Base-by-base conservation (phyloP, 2,113 vertebrate genomes). In the Nipponia nippon region DNA sequence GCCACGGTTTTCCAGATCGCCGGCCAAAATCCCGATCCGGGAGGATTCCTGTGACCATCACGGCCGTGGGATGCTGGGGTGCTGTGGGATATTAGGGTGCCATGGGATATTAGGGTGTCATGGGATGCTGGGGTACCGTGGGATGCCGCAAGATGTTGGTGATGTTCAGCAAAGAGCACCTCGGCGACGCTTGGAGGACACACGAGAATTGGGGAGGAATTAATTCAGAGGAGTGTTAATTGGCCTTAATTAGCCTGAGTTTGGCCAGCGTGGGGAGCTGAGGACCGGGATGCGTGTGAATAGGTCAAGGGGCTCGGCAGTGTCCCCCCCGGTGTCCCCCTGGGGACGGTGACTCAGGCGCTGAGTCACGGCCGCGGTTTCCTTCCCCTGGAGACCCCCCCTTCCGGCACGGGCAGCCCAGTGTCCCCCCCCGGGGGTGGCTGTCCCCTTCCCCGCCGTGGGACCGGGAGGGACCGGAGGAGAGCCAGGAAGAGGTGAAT, bases 401-500 rank as follows among this genome's bases (percentile, higher is more conserved):
- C 13, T 82, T 90, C 73, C 49, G 3, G 3, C 67, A 47, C 0
- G 2, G 36, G 46, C 34, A 36, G 59, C 63, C 65, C 76, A 56
- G 40, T 70, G 21, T 19, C 13, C 4, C 52, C 49, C 13, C 66
- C 36, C 13, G 56, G 58, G 63, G 40, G 56, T 34, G 52, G 26
- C 65, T 6, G 76, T 16, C 21, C 82, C 73, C 23, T 7, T 40
- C 32, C 49, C 49, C 3, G 14, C 18, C 55, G 73, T 9, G 36
- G 92, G 58, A 83, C 29, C 23, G 15, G 56, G 5, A 46, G 50
- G 59, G 38, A 53, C 29, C 7, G 9, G 56, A 65, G 53, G 46
- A 56, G 55, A 53, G 52, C 27, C 70, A 75, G 96, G 91, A 96
- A 92, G 79, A 11, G 79, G 26, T 96, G 91, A 95, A 71, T 94